phyloP scores from a whole-genome alignment of 1,140 invertebrate genomes.

The Thaumetopoea pityocampa region DNA sequence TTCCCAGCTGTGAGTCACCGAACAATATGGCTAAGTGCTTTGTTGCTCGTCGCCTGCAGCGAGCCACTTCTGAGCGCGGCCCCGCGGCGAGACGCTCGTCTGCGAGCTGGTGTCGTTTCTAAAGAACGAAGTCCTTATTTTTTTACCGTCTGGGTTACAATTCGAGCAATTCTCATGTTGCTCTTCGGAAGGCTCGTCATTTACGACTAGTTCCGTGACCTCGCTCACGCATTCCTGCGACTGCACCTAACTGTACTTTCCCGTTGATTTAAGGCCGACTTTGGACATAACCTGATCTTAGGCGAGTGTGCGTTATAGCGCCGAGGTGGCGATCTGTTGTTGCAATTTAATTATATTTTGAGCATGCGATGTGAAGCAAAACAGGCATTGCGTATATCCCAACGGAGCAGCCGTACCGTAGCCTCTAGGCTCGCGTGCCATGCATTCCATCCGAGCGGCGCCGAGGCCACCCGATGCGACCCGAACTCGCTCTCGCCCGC shows the following conservation, averaged over 20 bases:
- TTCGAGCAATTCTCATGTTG: slow-evolving; percentile 41
- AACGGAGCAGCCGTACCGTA: slow-evolving; percentile 44
- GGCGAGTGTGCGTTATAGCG: slow-evolving; percentile 65
- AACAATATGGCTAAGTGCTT: slow-evolving; percentile 7
- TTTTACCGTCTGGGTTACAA: slow-evolving; percentile 33
- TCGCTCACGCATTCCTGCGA: slow-evolving; percentile 75
- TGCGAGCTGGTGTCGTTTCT: not conserved
- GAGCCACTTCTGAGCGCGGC: slow-evolving; percentile 3
- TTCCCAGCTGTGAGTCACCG: slow-evolving; percentile 8
- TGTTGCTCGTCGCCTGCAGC: slow-evolving; percentile 4
- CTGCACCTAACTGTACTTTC: slow-evolving; percentile 75
- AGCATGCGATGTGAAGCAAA: slow-evolving; percentile 57
- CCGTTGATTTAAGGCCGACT: slow-evolving; percentile 72
- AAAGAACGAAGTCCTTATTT: slow-evolving; percentile 5
- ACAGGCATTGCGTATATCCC: slow-evolving; percentile 48
- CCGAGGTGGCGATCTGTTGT: slow-evolving; percentile 58
- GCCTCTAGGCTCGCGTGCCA: slow-evolving; percentile 53
- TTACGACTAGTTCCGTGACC: slow-evolving; percentile 75
- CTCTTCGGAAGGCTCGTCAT: slow-evolving; percentile 69
- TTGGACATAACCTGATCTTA: slow-evolving; percentile 72
- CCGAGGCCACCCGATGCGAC: slow-evolving; percentile 44
- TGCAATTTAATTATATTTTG: slow-evolving; percentile 74
- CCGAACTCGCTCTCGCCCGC: slow-evolving; percentile 46
- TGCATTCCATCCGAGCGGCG: slow-evolving; percentile 49
- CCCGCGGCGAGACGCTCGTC: too few relatives aligned